These are phyloP conservation scores for Smittia sp. DNA, from an alignment of 2,888 invertebrate genomes.

Conservation along the genomic window DNA sequence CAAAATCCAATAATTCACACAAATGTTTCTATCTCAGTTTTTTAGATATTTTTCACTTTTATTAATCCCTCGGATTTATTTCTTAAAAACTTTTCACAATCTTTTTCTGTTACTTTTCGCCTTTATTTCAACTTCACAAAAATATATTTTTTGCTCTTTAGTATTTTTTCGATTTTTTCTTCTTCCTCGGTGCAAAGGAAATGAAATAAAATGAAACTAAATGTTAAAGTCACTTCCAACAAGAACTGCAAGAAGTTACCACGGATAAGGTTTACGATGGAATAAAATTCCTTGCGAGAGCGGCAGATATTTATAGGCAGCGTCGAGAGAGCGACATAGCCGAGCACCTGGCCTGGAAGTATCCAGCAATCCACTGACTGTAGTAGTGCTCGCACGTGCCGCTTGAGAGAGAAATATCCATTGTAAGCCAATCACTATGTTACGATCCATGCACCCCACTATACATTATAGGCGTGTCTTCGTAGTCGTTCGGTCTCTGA, in stretches of 20 bases:
- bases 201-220: slow-evolving; percentile 12
- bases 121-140: not conserved
- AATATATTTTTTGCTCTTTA: slow-evolving; percentile 20
- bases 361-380: slow-evolving; percentile 26
- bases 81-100: slow-evolving; percentile 1
- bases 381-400: slow-evolving; percentile 40
- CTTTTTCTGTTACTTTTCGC: not conserved
- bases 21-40: not conserved
- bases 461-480: slow-evolving; percentile 14
- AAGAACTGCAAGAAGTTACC: slow-evolving; percentile 34
- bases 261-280: slow-evolving; percentile 38
- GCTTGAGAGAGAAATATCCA: slow-evolving; percentile 30
- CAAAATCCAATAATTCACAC: not conserved
- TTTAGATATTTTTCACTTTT: not conserved
- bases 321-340: slow-evolving; percentile 15
- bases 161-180: not conserved
- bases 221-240: not conserved
- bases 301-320: slow-evolving; percentile 25
- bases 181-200: slow-evolving; percentile 1
- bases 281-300: slow-evolving; percentile 39
- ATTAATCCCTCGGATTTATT: not conserved
- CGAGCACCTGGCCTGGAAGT: slow-evolving; percentile 40
- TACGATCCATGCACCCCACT: slow-evolving; percentile 22
- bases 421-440: slow-evolving; percentile 23
- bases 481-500: not conserved